Conservation (phyloP, 2,113 vertebrate species). For the Pipra filicauda region DNA sequence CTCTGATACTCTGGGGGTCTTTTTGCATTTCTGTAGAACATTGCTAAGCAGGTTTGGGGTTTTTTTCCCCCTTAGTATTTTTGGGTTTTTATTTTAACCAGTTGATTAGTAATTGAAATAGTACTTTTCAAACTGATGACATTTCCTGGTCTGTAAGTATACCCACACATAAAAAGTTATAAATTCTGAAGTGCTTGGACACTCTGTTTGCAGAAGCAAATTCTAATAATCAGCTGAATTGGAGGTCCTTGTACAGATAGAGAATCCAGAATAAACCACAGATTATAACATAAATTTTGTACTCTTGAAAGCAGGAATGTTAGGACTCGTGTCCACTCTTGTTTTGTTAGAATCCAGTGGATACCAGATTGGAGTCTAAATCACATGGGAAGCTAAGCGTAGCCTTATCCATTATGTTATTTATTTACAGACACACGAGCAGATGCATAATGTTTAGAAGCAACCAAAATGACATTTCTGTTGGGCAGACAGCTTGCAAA, state of each 20-base stretch:
- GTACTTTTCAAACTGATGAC: neutral
- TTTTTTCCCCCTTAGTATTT: too few species aligned
- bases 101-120: neutral
- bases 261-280: neutral
- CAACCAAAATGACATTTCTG: constrained; percentile 44
- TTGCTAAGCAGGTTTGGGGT: neutral
- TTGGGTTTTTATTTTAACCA: neutral
- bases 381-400: constrained; percentile 3
- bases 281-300: neutral
- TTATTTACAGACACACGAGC: constrained; percentile 50
- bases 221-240: neutral
- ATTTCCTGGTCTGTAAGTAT: neutral
- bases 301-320: neutral
- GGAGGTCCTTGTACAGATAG: neutral
- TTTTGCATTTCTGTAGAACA: neutral
- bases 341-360: constrained; percentile 3
- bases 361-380: constrained; percentile 33
- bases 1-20: neutral
- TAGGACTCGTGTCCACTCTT: neutral
- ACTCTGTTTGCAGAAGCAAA: neutral
- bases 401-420: neutral
- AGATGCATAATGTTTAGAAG: constrained; percentile 42
- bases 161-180: neutral
- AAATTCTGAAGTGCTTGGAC: neutral
- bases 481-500: constrained; percentile 30